Percentiles rank a stretch among this genome's conserved stretches.
Conservation (phyloP, 2,888 invertebrate species). For the Rhodophaea formosa region DNA sequence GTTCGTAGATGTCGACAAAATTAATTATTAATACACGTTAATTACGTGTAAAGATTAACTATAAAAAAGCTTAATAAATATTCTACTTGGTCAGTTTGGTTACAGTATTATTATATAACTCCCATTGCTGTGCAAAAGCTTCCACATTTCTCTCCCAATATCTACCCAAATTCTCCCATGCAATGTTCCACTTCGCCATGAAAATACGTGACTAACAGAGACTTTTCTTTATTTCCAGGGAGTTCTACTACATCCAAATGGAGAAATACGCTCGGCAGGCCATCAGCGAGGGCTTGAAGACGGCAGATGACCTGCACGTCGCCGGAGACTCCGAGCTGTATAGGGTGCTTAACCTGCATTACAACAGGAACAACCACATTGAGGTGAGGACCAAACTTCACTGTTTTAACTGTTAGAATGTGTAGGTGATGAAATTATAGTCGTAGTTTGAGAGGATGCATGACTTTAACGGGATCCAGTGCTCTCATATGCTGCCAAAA, state of each 20-base stretch:
- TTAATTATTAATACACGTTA: too few species aligned
- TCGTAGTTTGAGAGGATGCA: too few species aligned
- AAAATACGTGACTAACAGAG: background rate
- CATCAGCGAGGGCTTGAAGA: conserved; percentile 97
- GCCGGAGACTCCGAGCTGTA: conserved; percentile 98
- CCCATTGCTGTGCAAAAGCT: too few species aligned
- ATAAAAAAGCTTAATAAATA: too few species aligned
- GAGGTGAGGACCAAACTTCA: conserved; percentile 85
- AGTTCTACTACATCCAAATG: conserved; percentile 99
- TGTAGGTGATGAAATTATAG: too few species aligned
- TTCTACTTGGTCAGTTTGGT: too few species aligned
- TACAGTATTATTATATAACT: too few species aligned
- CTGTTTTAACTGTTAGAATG: background rate
- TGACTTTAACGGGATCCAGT: too few species aligned
- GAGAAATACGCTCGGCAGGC: conserved; percentile 99
- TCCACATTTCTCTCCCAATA: too few species aligned
- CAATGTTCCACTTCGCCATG: background rate
- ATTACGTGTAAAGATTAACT: too few species aligned
- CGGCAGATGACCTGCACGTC: conserved; percentile 95
- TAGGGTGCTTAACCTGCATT: conserved; percentile 98
- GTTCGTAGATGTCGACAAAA: too few species aligned
- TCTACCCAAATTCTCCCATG: background rate
- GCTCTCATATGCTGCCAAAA: too few species aligned
- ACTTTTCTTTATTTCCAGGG: conserved; percentile 83
- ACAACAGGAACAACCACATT: conserved; percentile 98